phyloP scores from a whole-genome alignment of 2,797 vertebrate species.

The Notolepis coatsorum region DNA sequence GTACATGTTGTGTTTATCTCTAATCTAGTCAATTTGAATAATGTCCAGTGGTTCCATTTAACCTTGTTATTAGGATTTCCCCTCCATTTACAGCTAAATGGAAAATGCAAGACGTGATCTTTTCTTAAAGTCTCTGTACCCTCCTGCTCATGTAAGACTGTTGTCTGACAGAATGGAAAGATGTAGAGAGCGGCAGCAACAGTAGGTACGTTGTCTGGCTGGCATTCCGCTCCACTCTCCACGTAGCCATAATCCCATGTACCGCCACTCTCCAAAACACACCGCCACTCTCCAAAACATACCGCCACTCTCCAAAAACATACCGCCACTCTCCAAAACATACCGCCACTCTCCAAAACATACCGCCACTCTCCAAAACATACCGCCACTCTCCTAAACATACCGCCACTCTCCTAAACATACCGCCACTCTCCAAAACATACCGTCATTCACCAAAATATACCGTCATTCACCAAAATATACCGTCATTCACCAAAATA shows the following conservation, averaged over 20 bases:
- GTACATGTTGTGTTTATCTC: constrained; percentile 53
- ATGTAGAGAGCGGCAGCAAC: constrained; percentile 29
- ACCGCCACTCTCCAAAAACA: too few species aligned
- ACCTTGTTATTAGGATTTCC: constrained; percentile 61
- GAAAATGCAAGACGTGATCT: constrained; percentile 46
- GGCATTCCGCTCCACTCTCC: constrained; percentile 46
- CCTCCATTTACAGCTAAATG: constrained; percentile 49
- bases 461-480: too few species aligned
- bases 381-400: too few species aligned
- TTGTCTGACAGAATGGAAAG: constrained; percentile 27
- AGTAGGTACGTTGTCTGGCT: constrained; percentile 13
- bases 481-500: too few species aligned
- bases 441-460: too few species aligned
- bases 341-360: too few species aligned
- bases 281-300: too few species aligned
- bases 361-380: too few species aligned
- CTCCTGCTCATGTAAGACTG: constrained; percentile 9
- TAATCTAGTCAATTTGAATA: constrained; percentile 64
- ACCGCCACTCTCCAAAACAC: too few species aligned
- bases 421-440: too few species aligned
- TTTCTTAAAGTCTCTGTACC: constrained; percentile 21
- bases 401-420: too few species aligned
- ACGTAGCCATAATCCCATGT: constrained; percentile 51
- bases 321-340: too few species aligned
- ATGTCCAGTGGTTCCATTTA: constrained; percentile 61